A percentile compares a stretch with the other conserved stretches of the same genome.
Evolutionary conservation across 1,140 invertebrate species (phyloP).

Genomic region (Hyphantria cunea): DNA sequence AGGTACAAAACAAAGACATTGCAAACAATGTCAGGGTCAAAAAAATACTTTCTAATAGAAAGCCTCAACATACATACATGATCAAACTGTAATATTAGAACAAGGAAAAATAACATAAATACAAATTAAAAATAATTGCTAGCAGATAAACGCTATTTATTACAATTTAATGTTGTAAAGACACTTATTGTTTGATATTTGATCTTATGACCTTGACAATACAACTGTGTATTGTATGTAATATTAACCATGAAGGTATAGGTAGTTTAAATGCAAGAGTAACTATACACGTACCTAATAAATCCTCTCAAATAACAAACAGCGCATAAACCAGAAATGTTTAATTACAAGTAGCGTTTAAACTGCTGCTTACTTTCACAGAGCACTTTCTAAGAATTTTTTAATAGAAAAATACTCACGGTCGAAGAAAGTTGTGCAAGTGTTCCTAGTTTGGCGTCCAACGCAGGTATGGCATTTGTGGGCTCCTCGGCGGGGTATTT

Average conservation of each 20-base stretch:
- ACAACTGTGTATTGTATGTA: no score
- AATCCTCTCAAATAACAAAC: no score
- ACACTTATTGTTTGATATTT: no score
- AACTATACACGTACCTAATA: no score
- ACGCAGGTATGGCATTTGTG: constrained; percentile 46
- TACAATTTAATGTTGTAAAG: no score
- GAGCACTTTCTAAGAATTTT: constrained; percentile 39
- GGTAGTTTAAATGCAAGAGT: no score
- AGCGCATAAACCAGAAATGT: no score
- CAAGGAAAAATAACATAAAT: no score
- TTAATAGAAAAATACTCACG: constrained; percentile 48
- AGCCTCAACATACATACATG: background rate
- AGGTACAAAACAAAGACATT: constrained; percentile 13
- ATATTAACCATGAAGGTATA: no score
- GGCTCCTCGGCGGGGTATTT: constrained; percentile 48
- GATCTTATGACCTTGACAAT: no score
- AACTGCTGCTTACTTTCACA: constrained; percentile 27
- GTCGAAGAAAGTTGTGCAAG: constrained; percentile 48
- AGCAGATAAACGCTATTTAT: no score
- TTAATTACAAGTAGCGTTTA: background rate
- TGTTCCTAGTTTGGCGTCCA: constrained; percentile 50
- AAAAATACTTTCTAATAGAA: constrained; percentile 9
- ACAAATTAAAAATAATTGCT: no score
- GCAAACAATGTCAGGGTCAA: constrained; percentile 17
- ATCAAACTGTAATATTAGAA: background rate